These are phyloP conservation scores for Peribatodes rhomboidaria DNA, from an alignment of 2,888 invertebrate genomes.

Conservation along the genomic window DNA sequence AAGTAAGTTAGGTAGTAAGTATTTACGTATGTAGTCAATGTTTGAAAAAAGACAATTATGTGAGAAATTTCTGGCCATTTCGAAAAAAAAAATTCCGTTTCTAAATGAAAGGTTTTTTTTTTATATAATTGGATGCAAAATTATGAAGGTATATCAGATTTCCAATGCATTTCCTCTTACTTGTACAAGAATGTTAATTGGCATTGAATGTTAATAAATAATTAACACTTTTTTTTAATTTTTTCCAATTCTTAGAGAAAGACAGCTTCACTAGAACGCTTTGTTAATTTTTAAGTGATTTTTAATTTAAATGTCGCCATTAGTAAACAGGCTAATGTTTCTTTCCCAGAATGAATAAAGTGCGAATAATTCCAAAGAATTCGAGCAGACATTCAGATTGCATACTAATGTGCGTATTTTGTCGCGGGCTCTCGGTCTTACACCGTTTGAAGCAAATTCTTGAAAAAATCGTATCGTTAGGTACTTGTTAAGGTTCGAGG, in stretches of 20 bases:
- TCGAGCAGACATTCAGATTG: conserved; percentile 41
- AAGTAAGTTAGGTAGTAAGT: no score
- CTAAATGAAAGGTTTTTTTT: no score
- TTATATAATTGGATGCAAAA: background rate
- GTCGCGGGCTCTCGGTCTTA: conserved; percentile 29
- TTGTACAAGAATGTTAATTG: background rate
- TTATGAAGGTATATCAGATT: background rate
- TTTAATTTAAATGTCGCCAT: conserved; percentile 15
- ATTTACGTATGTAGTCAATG: no score
- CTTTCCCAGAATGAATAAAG: conserved; percentile 42
- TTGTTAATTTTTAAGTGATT: conserved; percentile 12
- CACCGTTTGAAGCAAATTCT: conserved; percentile 14
- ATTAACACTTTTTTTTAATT: background rate
- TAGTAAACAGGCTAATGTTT: conserved; percentile 6
- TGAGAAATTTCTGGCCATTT: no score
- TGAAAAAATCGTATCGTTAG: conserved; percentile 3
- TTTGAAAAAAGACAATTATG: no score
- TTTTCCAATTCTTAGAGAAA: conserved; percentile 4
- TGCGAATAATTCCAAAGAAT: conserved; percentile 44
- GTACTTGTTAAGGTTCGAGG: conserved; percentile 1
- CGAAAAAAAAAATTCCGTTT: no score
- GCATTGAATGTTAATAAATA: no score
- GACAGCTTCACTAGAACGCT: conserved; percentile 6
- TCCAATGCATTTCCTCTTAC: background rate
- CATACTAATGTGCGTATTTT: conserved; percentile 42